Base-by-base conservation (phyloP, 2,888 invertebrate genomes). In the Chromoteleia sp. region DNA sequence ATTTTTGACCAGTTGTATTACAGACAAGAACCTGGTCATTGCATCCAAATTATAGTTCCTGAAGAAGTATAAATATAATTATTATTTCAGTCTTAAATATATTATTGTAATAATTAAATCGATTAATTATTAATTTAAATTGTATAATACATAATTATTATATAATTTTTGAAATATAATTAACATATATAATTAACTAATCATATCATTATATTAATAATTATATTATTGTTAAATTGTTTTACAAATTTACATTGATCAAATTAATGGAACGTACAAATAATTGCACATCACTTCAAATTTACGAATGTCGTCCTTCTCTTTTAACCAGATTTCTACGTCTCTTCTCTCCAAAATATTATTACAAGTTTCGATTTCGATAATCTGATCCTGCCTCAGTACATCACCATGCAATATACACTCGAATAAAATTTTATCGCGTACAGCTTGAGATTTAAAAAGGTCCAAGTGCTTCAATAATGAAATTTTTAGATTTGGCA, bases 21-120 rank as follows among this genome's bases (percentile, higher is more conserved):
- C 43, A 33, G 90, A 85, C 63, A 80, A 83, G 29, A 88, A 86
- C 83, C 89, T 87, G 36, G 88, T 78, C 33, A 81, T 79, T 58
- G 75, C 79, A 80, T 92, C 91, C 7, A 88, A 86, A 81, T 91
- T 88, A 58, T 86, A 86, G 81, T 91, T 89, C 84, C 92, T 92
- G 63, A 54, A 82, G 85, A 82, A 65, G 25, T 6, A 25, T 25
- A 25, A 25, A 4, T 25, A 6, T 25, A n/a, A 25, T 25, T 25
- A 25, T 25, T 4, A 25, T 25, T 6, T 25, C 6, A 4, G 2
- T 25, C 6, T 25, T 25, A 4, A 4, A 4, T 25, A 25, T 25
- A 4, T 25, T 25, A 25, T n/a, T n/a, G n/a, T n/a, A n/a, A n/a
- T n/a, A n/a, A n/a, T n/a, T n/a, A n/a, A n/a, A n/a, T n/a, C n/a